A percentile compares a stretch with the other conserved stretches of the same genome.
Evolutionary conservation across 2,113 vertebrate genomes (phyloP).

Genomic region (Amblyopsis rosae): DNA sequence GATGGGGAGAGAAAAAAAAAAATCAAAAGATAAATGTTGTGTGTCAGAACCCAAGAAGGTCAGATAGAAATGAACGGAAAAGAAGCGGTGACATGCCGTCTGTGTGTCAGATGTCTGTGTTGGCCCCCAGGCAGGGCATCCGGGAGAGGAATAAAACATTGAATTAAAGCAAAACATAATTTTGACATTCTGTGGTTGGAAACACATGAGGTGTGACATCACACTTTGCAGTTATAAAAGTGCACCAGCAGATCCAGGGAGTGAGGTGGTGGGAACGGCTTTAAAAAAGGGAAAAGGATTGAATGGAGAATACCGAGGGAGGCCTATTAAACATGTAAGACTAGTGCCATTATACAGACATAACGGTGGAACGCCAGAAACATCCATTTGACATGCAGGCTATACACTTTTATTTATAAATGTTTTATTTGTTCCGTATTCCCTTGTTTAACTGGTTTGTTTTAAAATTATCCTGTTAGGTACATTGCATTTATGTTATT

Average conservation of each 20-base stretch:
- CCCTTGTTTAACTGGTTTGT: no score
- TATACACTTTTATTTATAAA: no score
- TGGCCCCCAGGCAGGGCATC: slow-evolving; percentile 35
- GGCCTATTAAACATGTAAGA: no score
- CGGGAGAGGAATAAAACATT: not conserved
- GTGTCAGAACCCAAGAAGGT: not conserved
- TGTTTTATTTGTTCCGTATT: no score
- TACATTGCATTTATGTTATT: no score
- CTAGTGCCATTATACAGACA: no score
- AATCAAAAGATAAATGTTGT: not conserved
- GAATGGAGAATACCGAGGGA: not conserved
- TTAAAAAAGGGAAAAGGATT: not conserved
- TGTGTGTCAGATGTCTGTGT: slow-evolving; percentile 55
- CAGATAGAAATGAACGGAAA: slow-evolving; percentile 22
- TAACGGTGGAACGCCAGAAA: no score
- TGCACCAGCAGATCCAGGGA: slow-evolving; percentile 21
- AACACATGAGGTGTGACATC: slow-evolving; percentile 58
- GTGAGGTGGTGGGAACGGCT: slow-evolving; percentile 2
- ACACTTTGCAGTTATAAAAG: slow-evolving; percentile 53
- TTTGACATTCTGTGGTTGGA: slow-evolving; percentile 41
- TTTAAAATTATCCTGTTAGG: no score
- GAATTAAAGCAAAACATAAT: not conserved
- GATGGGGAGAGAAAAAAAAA: not conserved
- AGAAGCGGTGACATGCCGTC: slow-evolving; percentile 45
- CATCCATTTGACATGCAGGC: no score